A percentile compares a stretch with the other conserved stretches of the same genome.
Evolutionary conservation across 2,113 vertebrate genomes (phyloP).

Genomic region (Stigmatopora nigra): DNA sequence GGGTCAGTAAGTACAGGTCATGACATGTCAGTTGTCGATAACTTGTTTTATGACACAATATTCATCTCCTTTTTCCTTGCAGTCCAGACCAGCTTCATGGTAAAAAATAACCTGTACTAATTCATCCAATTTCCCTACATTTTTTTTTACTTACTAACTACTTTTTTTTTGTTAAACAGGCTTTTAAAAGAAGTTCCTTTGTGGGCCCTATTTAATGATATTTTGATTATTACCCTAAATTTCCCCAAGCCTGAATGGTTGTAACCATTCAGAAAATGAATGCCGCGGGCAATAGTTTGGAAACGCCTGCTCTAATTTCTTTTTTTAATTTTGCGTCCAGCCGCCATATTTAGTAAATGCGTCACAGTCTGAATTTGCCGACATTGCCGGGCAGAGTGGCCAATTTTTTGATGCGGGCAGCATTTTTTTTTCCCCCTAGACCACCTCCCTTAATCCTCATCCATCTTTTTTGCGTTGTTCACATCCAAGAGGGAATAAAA

Average conservation of each 20-base stretch:
- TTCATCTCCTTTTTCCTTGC: neutral
- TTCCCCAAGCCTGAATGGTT: too few relatives aligned
- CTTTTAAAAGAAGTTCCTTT: too few relatives aligned
- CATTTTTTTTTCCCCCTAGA: constrained; percentile 46
- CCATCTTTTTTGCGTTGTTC: constrained; percentile 13
- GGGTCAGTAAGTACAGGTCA: neutral
- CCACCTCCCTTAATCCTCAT: constrained; percentile 9
- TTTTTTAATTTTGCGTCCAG: constrained; percentile 11
- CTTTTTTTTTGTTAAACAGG: too few relatives aligned
- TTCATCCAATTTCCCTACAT: neutral
- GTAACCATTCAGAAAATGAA: too few relatives aligned
- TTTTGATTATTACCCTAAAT: too few relatives aligned
- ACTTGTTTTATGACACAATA: neutral
- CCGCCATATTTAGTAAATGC: neutral
- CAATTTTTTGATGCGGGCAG: constrained; percentile 30
- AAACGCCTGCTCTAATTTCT: too few relatives aligned
- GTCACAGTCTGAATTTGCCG: constrained; percentile 1
- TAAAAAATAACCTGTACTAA: neutral
- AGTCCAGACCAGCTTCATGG: neutral
- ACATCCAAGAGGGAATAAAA: constrained; percentile 53
- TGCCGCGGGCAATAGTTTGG: too few relatives aligned
- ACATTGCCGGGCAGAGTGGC: constrained; percentile 47
- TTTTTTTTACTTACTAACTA: too few relatives aligned
- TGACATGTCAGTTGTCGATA: neutral
- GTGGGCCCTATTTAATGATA: too few relatives aligned